Evolutionary conservation across 2,888 invertebrate species (phyloP).

Genomic region (Crossocerus cetratus): DNA sequence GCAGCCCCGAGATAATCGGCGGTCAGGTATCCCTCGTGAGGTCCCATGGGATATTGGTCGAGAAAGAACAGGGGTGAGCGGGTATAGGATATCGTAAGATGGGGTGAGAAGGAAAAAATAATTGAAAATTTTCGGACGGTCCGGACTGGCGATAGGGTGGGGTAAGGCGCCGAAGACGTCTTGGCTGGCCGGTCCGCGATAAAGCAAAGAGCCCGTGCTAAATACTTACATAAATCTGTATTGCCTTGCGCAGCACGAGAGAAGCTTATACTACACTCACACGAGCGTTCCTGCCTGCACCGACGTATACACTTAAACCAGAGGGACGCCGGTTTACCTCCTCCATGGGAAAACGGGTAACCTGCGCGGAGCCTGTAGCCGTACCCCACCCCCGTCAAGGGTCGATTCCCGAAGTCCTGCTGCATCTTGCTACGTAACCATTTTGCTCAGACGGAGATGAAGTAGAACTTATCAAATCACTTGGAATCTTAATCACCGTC

Average conservation of each 20-base stretch:
- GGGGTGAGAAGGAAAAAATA: conserved; percentile 53
- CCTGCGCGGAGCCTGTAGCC: conserved; percentile 16
- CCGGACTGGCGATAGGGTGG: conserved; percentile 31
- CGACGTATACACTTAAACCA: conserved; percentile 24
- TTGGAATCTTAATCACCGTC: too few relatives aligned
- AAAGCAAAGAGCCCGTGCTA: conserved; percentile 76
- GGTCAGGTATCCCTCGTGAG: conserved; percentile 26
- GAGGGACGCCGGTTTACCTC: conserved; percentile 17
- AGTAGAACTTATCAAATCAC: neutral
- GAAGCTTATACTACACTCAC: conserved; percentile 69
- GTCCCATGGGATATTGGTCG: conserved; percentile 34
- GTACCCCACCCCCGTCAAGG: neutral
- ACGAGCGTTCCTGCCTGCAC: conserved; percentile 38
- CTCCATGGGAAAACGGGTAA: conserved; percentile 38
- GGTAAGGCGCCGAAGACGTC: conserved; percentile 56
- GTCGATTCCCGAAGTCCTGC: conserved; percentile 1
- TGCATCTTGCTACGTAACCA: too few relatives aligned
- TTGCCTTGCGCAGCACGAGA: conserved; percentile 73
- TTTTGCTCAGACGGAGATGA: too few relatives aligned
- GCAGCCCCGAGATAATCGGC: conserved; percentile 44
- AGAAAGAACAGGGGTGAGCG: conserved; percentile 4
- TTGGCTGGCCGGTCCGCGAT: conserved; percentile 75
- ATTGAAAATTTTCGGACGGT: conserved; percentile 66
- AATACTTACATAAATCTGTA: conserved; percentile 78
- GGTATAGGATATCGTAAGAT: conserved; percentile 12